A percentile compares a stretch with the other conserved stretches of the same genome.
Conservation (phyloP, 2,888 invertebrate genomes). For the Cistogaster globosa region DNA sequence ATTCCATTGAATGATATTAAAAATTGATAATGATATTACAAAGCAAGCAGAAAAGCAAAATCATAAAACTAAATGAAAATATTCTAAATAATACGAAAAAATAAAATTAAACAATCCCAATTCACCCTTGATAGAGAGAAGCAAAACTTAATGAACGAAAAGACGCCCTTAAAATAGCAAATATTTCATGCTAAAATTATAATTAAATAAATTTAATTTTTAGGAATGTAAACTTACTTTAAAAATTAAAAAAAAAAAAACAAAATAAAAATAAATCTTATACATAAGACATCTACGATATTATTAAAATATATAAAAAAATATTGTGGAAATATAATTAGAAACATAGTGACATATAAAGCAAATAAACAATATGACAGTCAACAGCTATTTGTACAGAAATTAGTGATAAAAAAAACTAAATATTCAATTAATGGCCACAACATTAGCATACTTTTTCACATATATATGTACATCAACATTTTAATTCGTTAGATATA, state of each 20-base stretch:
- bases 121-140: conserved; percentile 4
- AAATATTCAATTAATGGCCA: background rate
- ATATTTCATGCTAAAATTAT: conserved; percentile 1
- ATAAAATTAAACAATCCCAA: background rate
- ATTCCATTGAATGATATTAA: conserved; percentile 73
- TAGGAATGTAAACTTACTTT: conserved; percentile 30
- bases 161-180: background rate
- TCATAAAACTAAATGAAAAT: background rate
- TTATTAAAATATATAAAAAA: background rate
- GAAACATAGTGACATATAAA: background rate
- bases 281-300: conserved; percentile 1
- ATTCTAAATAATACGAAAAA: background rate
- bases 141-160: background rate
- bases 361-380: background rate
- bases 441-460: background rate
- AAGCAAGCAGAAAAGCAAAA: conserved; percentile 2
- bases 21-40: conserved; percentile 56
- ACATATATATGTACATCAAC: background rate
- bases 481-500: background rate
- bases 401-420: conserved; percentile 18
- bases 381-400: conserved; percentile 52
- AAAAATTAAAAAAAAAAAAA: background rate
- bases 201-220: conserved; percentile 15
- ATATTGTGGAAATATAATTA: conserved; percentile 42
- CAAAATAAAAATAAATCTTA: conserved; percentile 3